phyloP scores from a whole-genome alignment of 2,113 vertebrate genomes.

The Ia io region DNA sequence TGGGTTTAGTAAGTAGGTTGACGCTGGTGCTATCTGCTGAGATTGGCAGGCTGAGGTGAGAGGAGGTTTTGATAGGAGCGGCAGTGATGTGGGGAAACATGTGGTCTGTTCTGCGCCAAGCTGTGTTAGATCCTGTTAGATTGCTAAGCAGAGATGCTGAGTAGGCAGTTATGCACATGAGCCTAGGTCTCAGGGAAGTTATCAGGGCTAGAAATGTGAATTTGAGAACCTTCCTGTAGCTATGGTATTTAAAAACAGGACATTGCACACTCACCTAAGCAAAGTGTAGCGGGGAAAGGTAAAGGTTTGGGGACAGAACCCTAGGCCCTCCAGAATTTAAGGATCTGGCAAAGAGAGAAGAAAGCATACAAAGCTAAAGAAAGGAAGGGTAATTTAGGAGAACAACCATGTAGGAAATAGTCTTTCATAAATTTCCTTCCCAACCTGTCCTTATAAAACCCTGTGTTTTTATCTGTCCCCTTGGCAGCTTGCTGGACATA shows the following conservation, averaged over 20 bases:
- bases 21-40: not conserved
- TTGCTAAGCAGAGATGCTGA: not conserved
- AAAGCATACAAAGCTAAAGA: not conserved
- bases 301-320: not conserved
- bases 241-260: not conserved
- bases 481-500: not conserved
- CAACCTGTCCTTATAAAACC: not conserved
- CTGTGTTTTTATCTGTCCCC: not conserved
- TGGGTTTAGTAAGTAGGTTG: not conserved
- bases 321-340: not conserved
- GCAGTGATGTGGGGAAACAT: not conserved
- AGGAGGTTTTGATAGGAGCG: not conserved
- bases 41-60: not conserved
- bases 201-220: not conserved
- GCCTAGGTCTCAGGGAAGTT: not conserved
- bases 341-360: rapidly evolving
- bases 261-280: not conserved
- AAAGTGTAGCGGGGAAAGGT: not conserved
- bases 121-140: not conserved
- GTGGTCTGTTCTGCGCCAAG: not conserved
- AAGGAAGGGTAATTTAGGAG: not conserved
- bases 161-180: rapidly evolving
- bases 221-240: not conserved
- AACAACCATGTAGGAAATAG: not conserved
- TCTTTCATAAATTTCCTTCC: not conserved